Percentiles rank a stretch among this genome's conserved stretches.
phyloP scores from a whole-genome alignment of 2,797 vertebrate genomes.

The Malurus splendens region DNA sequence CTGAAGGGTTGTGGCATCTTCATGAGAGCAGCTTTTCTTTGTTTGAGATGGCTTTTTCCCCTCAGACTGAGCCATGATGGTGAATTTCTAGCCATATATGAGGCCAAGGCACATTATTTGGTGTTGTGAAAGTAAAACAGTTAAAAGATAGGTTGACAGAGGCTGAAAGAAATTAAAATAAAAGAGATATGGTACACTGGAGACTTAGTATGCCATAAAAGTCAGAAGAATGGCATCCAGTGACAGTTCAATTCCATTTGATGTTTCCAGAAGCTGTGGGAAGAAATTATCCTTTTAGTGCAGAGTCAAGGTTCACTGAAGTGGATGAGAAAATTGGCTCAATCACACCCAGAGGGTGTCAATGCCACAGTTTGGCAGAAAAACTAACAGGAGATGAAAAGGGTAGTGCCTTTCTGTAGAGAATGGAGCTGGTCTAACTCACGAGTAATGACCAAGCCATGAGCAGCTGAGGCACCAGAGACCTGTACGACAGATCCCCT shows the following conservation, averaged over 20 bases:
- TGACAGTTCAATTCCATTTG: not conserved
- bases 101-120: not conserved
- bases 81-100: not conserved
- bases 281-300: not conserved
- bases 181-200: not conserved
- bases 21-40: not conserved
- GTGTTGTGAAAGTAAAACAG: not conserved
- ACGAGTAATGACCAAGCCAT: not conserved
- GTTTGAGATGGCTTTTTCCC: not conserved
- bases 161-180: not conserved
- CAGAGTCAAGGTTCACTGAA: not conserved
- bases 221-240: not conserved
- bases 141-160: not conserved
- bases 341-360: not conserved
- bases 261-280: not conserved
- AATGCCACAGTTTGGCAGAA: not conserved
- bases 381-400: not conserved
- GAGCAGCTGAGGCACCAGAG: not conserved
- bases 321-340: not conserved
- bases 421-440: not conserved
- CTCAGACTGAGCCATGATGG: not conserved
- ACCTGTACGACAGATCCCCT: not conserved
- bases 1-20: not conserved
- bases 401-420: not conserved
- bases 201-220: not conserved